These are phyloP conservation scores for Brachionus rubens DNA, from an alignment of 1,140 invertebrate genomes.

Conservation along the genomic window DNA sequence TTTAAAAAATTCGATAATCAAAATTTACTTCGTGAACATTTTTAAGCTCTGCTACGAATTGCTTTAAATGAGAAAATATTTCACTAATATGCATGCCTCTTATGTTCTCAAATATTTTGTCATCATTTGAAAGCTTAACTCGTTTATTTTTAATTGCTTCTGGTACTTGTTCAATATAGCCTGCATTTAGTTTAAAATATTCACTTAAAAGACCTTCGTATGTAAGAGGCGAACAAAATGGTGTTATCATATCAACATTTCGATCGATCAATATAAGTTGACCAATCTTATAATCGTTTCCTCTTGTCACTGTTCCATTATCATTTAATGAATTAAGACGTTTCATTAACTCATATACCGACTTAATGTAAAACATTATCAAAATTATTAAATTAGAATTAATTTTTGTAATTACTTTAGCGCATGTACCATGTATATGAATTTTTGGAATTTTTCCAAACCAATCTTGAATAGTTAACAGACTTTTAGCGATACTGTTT, in stretches of 20 bases:
- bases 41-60: constrained; percentile 14
- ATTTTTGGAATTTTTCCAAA: constrained; percentile 44
- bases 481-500: constrained; percentile 5
- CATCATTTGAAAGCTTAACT: constrained; percentile 26
- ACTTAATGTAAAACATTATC: neutral
- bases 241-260: constrained; percentile 34
- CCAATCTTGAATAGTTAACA: constrained; percentile 18
- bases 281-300: constrained; percentile 8
- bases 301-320: neutral
- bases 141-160: neutral
- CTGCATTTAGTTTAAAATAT: constrained; percentile 34
- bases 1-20: neutral
- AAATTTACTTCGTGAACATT: constrained; percentile 24
- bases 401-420: constrained; percentile 1
- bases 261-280: constrained; percentile 39
- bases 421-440: constrained; percentile 33
- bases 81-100: constrained; percentile 40
- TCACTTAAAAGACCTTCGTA: constrained; percentile 38
- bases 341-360: constrained; percentile 20
- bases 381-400: neutral
- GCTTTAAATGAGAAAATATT: constrained; percentile 36
- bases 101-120: constrained; percentile 38
- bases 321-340: neutral
- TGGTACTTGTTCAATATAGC: constrained; percentile 25
- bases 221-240: constrained; percentile 40